Evolutionary conservation across 2,888 invertebrate genomes (phyloP), one percentile per base, ranked within the genome.

Genomic region (Apotomis betuletana): DNA sequence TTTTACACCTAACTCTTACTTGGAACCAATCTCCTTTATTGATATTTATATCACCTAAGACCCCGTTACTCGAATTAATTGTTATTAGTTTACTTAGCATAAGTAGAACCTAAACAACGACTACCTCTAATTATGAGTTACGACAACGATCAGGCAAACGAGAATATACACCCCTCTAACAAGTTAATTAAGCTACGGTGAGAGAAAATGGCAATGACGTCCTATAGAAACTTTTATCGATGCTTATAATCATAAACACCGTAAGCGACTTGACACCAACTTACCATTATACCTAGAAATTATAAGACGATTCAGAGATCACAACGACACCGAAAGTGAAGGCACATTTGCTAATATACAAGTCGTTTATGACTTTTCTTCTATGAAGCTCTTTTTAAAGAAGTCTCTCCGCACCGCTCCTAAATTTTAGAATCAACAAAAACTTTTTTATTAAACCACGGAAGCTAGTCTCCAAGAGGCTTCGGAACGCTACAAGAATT

Each of bases 11-110:
- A 49, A 10, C 49, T 49, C 49, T 49, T 49, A 49, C 38, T 2
- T n/a, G 5, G 46, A 68, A 13, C 57, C 67, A 71, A 71, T 71
- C 61, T 57, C 36, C 36, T 54, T 38, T 49, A 67, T 67, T 67
- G 67, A 71, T 71, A 71, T 71, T 71, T 67, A 71, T 62, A 15
- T 55, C 49, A 54, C 9, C 46, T 36, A 41, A 67, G 27, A 57
- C 27, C 27, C n/a, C 54, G 55, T 57, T 61, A 51, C 27, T 38
- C 41, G 46, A 54, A 67, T 62, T 67, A 72, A 68, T 72, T 68
- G 63, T 54, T 72, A 72, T 72, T 63, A 68, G 72, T 72, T 67
- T 63, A 72, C 72, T 67, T 68, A 72, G 62, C 62, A 72, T 68
- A 72, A 67, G 62, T 46, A 72, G 67, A 58, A 63, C 67, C 68